These are phyloP conservation scores for Athripsodes cinereus DNA, from an alignment of 2,888 invertebrate genomes.

Conservation along the genomic window DNA sequence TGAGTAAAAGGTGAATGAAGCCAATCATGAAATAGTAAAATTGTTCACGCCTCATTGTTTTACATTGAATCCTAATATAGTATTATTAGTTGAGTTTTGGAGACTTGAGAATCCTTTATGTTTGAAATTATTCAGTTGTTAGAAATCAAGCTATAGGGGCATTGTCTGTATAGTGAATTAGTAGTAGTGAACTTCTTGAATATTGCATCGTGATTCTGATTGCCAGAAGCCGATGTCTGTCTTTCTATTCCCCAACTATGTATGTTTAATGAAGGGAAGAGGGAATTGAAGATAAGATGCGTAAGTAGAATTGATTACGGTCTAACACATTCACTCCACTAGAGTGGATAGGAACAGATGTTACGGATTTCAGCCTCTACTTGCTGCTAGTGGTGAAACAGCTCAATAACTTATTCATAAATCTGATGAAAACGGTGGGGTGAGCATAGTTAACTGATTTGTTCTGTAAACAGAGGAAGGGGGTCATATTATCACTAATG, in stretches of 20 bases:
- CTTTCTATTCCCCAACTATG: not conserved
- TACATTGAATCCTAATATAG: no score
- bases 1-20: no score
- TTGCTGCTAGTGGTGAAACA: not conserved
- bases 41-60: no score
- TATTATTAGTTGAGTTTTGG: no score
- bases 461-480: not conserved
- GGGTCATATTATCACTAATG: no score
- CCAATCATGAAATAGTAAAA: no score
- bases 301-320: conserved; percentile 16
- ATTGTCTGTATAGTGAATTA: not conserved
- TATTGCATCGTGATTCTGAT: not conserved
- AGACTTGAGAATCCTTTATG: no score
- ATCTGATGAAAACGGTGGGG: not conserved
- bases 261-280: conserved; percentile 5
- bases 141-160: no score
- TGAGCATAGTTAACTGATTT: not conserved
- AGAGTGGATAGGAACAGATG: conserved; percentile 7
- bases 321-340: conserved; percentile 10
- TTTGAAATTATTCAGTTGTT: no score
- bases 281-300: conserved; percentile 1
- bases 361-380: conserved; percentile 4
- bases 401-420: conserved; percentile 4
- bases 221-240: not conserved
- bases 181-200: not conserved